A percentile compares a stretch with the other conserved stretches of the same genome.
These are phyloP conservation scores for Ptyas mucosa DNA, from an alignment of 2,113 vertebrate species.

Conservation along the genomic window DNA sequence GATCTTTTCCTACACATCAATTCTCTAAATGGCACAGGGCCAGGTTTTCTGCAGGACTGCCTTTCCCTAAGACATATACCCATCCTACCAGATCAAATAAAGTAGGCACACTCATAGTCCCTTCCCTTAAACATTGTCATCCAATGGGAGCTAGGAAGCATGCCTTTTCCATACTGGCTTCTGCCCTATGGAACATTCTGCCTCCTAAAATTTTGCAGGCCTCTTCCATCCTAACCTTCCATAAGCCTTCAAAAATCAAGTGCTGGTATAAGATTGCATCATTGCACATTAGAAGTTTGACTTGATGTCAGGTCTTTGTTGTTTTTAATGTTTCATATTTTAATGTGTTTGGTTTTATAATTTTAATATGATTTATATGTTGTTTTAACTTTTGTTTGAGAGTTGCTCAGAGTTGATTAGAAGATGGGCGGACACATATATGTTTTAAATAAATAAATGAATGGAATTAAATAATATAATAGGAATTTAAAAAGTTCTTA, in stretches of 20 bases:
- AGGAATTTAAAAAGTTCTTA: background rate
- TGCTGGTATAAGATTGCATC: too few species aligned
- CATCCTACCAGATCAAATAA: background rate
- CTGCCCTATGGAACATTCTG: background rate
- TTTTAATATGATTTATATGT: too few species aligned
- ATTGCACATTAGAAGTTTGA: too few species aligned
- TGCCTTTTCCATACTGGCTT: background rate
- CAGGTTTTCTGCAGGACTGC: background rate
- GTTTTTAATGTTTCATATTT: too few species aligned
- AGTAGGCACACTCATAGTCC: background rate
- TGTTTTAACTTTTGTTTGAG: too few species aligned
- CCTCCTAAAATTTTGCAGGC: background rate
- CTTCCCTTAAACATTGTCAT: background rate
- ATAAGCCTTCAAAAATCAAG: background rate
- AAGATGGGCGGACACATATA: too few species aligned
- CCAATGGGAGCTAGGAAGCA: background rate
- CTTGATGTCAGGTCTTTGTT: too few species aligned
- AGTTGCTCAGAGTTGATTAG: too few species aligned
- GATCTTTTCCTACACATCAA: background rate
- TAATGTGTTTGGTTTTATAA: too few species aligned
- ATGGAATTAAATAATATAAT: background rate
- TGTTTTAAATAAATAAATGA: too few species aligned
- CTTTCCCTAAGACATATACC: background rate
- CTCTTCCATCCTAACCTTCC: background rate
- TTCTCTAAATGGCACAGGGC: background rate